Evolutionary conservation across 2,888 invertebrate species (phyloP), one percentile per base, ranked within the genome.

Genomic region (Drosophila birchii): DNA sequence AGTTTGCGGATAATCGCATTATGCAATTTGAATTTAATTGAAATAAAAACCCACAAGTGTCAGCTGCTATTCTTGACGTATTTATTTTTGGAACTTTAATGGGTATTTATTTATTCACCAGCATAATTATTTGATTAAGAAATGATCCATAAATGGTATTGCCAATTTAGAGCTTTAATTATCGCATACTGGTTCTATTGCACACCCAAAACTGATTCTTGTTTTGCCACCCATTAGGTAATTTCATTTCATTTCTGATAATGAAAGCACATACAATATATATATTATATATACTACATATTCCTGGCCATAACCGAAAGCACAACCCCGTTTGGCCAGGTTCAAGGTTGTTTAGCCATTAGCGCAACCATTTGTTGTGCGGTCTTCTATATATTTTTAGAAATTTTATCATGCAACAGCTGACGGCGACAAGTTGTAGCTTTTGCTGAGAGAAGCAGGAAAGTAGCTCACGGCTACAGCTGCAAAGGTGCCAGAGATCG

Each of bases 381-480:
- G 51, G 62, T 63, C 55, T 39, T 58, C 29, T 63, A 38, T 56
- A 66, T 86, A 86, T 89, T 89, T 86, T 83, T 89, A 89, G 89
- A 88, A 39, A 86, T 88, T 86, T 76, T 77, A 88, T 89, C 90
- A 86, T 80, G 77, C 88, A 88, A 89, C 90, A 85, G 88, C 88
- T 89, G 89, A 89, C 70, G 32, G 72, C 72, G 75, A 75, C 67
- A 72, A 72, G 53, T 57, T 76, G 68, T 72, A 51, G 68, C 68
- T 51, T 59, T 51, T 18, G 47, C 39, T 8, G 47, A 47, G 57
- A 56, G 36, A 16, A 20, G 34, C 34, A 16, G 34, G 29, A 49
- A 71, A 51, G 69, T 67, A 39, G 38, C 64, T 49, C 64, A 64
- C 64, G 51, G 43, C 66, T 53, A 32, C 51, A 32, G 43, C 49